These are phyloP conservation scores for Henricia sp. DNA, from an alignment of 53 echinoderm and acorn worm genomes.

Conservation along the genomic window DNA sequence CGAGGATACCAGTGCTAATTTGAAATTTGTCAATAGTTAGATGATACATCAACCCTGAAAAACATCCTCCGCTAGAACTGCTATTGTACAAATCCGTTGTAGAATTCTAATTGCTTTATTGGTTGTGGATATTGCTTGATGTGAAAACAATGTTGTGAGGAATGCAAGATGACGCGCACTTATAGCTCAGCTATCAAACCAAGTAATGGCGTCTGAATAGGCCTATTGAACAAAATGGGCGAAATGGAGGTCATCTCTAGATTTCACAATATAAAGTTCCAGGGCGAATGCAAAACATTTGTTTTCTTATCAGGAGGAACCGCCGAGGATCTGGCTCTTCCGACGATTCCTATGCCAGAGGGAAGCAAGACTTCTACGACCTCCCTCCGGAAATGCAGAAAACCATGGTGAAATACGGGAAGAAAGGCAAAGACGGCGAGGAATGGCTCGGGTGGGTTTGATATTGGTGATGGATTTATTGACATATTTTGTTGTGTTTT, in stretches of 20 bases:
- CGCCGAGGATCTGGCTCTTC: conserved; percentile 45
- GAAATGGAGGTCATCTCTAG: no score
- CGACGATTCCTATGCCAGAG: conserved; percentile 54
- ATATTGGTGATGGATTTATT: no score
- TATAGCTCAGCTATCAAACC: no score
- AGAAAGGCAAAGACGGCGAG: conserved; percentile 66
- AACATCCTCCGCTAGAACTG: neutral
- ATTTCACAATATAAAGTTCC: neutral
- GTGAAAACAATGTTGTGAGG: no score
- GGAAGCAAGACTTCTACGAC: conserved; percentile 61
- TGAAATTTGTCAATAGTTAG: no score
- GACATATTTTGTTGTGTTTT: no score
- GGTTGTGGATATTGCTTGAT: no score
- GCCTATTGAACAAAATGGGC: no score
- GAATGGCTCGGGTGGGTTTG: conserved; percentile 72
- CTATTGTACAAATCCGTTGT: neutral
- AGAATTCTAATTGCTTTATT: neutral
- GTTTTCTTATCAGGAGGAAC: neutral
- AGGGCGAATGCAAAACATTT: no score
- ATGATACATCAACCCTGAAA: neutral
- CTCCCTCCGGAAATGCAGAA: conserved; percentile 59
- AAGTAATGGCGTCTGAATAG: no score
- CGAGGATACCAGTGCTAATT: no score
- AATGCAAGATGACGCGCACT: no score
- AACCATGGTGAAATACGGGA: conserved; percentile 79